Evolutionary conservation across 2,888 invertebrate genomes (phyloP).

Genomic region (Agrenia bidenticulata): DNA sequence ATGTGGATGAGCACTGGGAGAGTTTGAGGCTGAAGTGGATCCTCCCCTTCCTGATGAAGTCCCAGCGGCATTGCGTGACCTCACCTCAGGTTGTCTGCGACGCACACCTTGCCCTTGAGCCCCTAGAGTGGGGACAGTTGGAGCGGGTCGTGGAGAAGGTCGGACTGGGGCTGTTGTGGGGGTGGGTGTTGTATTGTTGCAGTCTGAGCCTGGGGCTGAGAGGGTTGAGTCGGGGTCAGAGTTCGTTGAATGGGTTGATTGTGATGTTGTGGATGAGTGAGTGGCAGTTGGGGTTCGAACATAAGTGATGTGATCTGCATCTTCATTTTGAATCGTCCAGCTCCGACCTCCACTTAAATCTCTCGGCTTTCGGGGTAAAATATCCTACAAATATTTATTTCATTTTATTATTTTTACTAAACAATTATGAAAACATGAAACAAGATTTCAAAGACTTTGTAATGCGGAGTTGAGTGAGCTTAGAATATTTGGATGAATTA

Average conservation of each 20-base stretch:
- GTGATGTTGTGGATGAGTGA: no score
- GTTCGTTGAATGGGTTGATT: no score
- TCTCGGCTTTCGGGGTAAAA: no score
- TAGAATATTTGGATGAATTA: no score
- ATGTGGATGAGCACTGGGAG: neutral
- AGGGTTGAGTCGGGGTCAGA: no score
- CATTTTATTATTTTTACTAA: no score
- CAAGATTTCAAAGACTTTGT: no score
- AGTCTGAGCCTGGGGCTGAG: neutral
- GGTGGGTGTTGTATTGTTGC: constrained; percentile 3
- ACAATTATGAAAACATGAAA: no score
- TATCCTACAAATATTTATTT: no score
- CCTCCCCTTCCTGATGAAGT: neutral
- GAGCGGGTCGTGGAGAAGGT: neutral
- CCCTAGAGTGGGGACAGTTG: no score
- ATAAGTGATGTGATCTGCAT: constrained; percentile 16
- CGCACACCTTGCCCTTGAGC: neutral
- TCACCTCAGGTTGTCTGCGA: neutral
- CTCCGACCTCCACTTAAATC: neutral
- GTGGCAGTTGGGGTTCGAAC: neutral
- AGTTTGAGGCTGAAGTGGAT: neutral
- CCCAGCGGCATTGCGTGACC: neutral
- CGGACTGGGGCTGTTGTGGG: neutral
- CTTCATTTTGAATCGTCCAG: constrained; percentile 1
- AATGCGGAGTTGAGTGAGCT: no score